A percentile compares a stretch with the other conserved stretches of the same genome.
phyloP scores from a whole-genome alignment of 2,797 vertebrate species.

The Coilia nasus region DNA sequence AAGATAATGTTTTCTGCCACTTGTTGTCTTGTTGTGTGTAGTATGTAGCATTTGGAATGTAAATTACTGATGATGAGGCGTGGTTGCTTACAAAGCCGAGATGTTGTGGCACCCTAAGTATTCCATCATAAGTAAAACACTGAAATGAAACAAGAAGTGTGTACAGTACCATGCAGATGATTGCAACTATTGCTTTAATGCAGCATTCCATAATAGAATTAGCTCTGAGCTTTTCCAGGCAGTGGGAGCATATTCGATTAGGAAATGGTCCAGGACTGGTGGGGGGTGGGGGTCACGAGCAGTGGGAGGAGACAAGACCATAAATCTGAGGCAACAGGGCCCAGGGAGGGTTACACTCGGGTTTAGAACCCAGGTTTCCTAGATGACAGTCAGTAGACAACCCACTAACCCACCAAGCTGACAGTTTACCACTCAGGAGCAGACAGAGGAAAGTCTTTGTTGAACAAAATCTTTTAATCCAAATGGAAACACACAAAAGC shows the following conservation, averaged over 20 bases:
- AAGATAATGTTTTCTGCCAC: not conserved
- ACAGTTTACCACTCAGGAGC: no score
- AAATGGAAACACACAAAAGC: no score
- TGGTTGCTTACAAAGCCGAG: not conserved
- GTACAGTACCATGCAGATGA: not conserved
- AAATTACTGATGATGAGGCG: not conserved
- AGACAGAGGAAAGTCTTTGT: no score
- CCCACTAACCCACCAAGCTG: no score
- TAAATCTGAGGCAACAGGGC: not conserved
- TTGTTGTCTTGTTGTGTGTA: not conserved
- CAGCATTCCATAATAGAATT: not conserved
- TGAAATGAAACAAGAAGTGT: not conserved
- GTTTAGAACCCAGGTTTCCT: no score
- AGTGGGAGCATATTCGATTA: not conserved
- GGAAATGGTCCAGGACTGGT: not conserved
- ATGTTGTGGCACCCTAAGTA: not conserved
- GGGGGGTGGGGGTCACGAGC: no score
- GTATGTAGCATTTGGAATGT: not conserved
- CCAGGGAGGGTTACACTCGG: not conserved
- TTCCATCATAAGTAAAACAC: not conserved
- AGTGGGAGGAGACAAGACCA: not conserved
- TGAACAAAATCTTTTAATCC: no score
- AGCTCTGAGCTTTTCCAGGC: not conserved
- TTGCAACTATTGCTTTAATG: not conserved
- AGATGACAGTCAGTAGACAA: no score